These are phyloP conservation scores for Mungos mungo DNA, from an alignment of 2,113 vertebrate genomes.

Conservation along the genomic window DNA sequence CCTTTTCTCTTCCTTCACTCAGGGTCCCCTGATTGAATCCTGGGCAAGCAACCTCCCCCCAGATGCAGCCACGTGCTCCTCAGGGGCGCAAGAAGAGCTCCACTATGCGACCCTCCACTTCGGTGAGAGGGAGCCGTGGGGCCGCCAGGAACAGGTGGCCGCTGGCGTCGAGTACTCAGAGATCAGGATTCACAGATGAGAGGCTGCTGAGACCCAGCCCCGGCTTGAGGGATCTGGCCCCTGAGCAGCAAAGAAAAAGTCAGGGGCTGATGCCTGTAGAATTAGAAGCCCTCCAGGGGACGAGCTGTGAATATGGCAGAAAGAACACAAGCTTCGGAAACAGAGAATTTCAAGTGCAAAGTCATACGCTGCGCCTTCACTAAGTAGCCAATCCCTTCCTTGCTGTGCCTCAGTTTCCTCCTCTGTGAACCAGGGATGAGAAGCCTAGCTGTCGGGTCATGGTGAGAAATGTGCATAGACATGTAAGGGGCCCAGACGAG, in stretches of 20 bases:
- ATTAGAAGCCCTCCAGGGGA: not conserved
- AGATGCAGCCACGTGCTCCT: no score
- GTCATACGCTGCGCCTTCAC: not conserved
- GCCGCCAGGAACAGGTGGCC: not conserved
- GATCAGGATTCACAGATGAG: not conserved
- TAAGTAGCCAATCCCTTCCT: not conserved
- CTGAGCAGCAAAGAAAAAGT: rapidly evolving
- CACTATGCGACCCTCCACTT: constrained; percentile 34
- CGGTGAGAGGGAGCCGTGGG: not conserved
- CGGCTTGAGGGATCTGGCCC: not conserved
- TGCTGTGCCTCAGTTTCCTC: not conserved
- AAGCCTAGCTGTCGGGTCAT: not conserved
- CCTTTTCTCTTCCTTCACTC: not conserved
- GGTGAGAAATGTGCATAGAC: not conserved
- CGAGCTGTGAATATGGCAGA: not conserved
- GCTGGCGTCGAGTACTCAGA: not conserved
- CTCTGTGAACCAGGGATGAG: not conserved
- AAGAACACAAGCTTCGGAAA: not conserved
- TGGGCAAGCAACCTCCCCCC: no score
- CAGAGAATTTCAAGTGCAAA: not conserved
- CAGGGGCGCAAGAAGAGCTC: not conserved
- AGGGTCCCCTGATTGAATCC: not conserved
- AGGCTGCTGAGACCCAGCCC: not conserved
- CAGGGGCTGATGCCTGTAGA: not conserved
- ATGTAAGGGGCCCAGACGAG: not conserved